Evolutionary conservation across 2,888 invertebrate species (phyloP).

Genomic region (Macrophya alboannulata): DNA sequence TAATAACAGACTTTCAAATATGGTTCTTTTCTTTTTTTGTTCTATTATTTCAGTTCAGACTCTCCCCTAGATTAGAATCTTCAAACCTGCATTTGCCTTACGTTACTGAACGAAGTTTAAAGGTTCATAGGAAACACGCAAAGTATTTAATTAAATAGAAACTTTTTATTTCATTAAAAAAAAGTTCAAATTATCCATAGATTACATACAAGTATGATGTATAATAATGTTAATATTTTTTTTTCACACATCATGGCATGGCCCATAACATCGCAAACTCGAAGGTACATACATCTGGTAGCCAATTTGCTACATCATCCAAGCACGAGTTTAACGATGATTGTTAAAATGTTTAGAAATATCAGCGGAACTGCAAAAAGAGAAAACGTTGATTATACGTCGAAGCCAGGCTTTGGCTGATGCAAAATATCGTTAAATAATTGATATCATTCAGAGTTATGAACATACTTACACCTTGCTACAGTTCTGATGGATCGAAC

Average conservation of each 20-base stretch:
- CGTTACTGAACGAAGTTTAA: not conserved
- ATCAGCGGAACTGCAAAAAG: slow-evolving; percentile 96
- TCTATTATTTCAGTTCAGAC: not conserved
- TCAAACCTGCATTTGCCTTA: not conserved
- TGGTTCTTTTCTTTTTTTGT: not conserved
- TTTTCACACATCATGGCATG: slow-evolving; percentile 2
- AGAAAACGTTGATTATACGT: slow-evolving; percentile 60
- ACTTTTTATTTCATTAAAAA: slow-evolving; percentile 22
- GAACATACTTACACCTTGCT: slow-evolving; percentile 92
- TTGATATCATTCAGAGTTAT: not conserved
- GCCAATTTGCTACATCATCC: slow-evolving; percentile 83
- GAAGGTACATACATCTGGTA: not conserved
- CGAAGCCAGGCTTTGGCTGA: not conserved
- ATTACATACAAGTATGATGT: not conserved
- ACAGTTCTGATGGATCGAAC: slow-evolving; percentile 97
- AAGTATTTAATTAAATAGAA: slow-evolving; percentile 32
- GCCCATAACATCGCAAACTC: not conserved
- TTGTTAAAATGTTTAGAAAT: slow-evolving; percentile 93
- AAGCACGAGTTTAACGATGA: slow-evolving; percentile 92
- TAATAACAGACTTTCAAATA: slow-evolving; percentile 22
- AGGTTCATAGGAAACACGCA: not conserved
- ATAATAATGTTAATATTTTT: slow-evolving; percentile 12
- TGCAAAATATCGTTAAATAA: not conserved
- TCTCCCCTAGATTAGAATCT: not conserved
- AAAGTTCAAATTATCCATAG: not conserved